These are phyloP conservation scores for Polypedilum pembai DNA, from an alignment of 1,140 invertebrate species.

Conservation along the genomic window DNA sequence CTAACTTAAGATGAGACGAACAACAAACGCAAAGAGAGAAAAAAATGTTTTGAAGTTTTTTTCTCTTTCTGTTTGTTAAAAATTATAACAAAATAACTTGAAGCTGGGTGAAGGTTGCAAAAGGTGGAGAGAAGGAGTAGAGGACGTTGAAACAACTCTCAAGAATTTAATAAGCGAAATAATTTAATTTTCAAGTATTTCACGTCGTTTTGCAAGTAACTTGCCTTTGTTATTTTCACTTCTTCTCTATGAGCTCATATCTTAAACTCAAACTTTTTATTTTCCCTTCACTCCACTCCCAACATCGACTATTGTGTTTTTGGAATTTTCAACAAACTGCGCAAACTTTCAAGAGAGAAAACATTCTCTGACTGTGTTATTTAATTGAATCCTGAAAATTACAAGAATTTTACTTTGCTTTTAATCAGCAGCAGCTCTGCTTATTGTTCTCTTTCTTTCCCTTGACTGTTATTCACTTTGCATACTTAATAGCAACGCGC, in stretches of 20 bases:
- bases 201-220: conserved; percentile 7
- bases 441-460: conserved; percentile 5
- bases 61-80: neutral
- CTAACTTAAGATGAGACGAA: neutral
- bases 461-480: conserved; percentile 11
- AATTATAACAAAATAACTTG: neutral
- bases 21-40: neutral
- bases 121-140: too few species aligned
- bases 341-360: neutral
- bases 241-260: too few species aligned
- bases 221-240: too few species aligned
- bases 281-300: too few species aligned
- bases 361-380: neutral
- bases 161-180: conserved; percentile 28
- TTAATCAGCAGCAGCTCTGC: neutral
- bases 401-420: conserved; percentile 15
- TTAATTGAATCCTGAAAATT: conserved; percentile 19
- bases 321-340: neutral
- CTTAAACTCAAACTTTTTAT: too few species aligned
- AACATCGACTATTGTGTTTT: too few species aligned
- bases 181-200: conserved; percentile 28
- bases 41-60: neutral
- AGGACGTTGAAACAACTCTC: conserved; percentile 1
- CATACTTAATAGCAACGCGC: neutral
- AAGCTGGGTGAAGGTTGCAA: neutral